These are phyloP conservation scores for Heliconius nattereri DNA, from an alignment of 1,140 invertebrate species.

Conservation along the genomic window DNA sequence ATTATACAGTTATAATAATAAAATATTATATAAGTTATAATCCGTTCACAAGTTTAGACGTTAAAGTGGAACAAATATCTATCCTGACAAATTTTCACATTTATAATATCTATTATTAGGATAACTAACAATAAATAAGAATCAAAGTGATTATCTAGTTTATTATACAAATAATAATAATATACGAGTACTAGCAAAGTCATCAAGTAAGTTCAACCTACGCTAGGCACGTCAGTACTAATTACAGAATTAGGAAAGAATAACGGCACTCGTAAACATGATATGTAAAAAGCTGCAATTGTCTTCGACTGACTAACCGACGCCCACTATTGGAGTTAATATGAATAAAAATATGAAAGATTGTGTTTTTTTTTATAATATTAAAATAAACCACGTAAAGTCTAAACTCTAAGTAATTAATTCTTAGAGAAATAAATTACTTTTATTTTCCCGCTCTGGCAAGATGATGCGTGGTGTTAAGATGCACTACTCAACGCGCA, in stretches of 20 bases:
- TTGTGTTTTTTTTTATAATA: not conserved
- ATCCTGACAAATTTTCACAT: too few species aligned
- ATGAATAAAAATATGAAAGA: constrained; percentile 40
- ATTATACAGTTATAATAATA: too few species aligned
- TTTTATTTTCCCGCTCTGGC: not conserved
- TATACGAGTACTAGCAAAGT: not conserved
- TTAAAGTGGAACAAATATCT: too few species aligned
- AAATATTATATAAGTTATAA: too few species aligned
- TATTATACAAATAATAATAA: constrained; percentile 1
- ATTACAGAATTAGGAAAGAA: constrained; percentile 55
- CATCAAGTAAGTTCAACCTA: not conserved
- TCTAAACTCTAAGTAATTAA: too few species aligned
- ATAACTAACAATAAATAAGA: too few species aligned
- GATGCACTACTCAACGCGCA: not conserved
- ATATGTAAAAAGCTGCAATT: constrained; percentile 57
- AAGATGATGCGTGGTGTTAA: not conserved
- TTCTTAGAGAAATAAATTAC: not conserved
- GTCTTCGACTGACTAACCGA: constrained; percentile 55
- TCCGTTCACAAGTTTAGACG: too few species aligned
- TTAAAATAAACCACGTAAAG: not conserved
- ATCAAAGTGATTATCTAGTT: not conserved
- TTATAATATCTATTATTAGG: too few species aligned
- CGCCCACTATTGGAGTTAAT: constrained; percentile 62
- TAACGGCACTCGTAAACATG: constrained; percentile 61
- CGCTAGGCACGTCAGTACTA: constrained; percentile 48